Conservation (phyloP, 2,888 invertebrate genomes). For the Megalurothrips usitatus region DNA sequence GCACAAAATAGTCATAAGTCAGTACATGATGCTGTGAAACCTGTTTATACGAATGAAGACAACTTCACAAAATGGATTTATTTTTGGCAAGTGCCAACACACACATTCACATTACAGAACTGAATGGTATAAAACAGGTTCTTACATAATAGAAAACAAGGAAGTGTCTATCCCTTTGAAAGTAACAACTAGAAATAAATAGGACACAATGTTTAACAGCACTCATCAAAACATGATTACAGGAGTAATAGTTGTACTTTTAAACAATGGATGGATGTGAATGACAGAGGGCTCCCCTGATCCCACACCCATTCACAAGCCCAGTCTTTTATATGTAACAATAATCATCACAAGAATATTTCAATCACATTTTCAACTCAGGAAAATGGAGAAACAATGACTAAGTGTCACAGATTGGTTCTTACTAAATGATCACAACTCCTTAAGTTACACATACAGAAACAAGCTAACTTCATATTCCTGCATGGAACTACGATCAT, state of each 20-base stretch:
- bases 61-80: neutral
- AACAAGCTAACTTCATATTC: neutral
- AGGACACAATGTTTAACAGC: conserved; percentile 4
- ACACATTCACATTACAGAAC: neutral
- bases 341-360: neutral
- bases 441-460: neutral
- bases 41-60: too few relatives aligned
- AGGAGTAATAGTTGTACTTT: conserved; percentile 21
- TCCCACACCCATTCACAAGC: neutral
- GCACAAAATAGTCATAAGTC: neutral
- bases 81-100: too few relatives aligned
- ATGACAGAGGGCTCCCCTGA: neutral
- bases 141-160: conserved; percentile 8
- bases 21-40: neutral
- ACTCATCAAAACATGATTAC: conserved; percentile 10
- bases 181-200: conserved; percentile 11
- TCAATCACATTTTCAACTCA: neutral
- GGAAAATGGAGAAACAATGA: conserved; percentile 18
- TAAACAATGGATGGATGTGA: conserved; percentile 1
- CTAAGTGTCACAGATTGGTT: conserved; percentile 17
- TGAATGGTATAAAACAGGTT: neutral
- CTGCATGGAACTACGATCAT: conserved; percentile 3
- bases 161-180: neutral
- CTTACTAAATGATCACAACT: neutral
- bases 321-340: conserved; percentile 19